A percentile compares a stretch with the other conserved stretches of the same genome.
Conservation (phyloP, 2,797 vertebrate genomes). For the Falco concolor region DNA sequence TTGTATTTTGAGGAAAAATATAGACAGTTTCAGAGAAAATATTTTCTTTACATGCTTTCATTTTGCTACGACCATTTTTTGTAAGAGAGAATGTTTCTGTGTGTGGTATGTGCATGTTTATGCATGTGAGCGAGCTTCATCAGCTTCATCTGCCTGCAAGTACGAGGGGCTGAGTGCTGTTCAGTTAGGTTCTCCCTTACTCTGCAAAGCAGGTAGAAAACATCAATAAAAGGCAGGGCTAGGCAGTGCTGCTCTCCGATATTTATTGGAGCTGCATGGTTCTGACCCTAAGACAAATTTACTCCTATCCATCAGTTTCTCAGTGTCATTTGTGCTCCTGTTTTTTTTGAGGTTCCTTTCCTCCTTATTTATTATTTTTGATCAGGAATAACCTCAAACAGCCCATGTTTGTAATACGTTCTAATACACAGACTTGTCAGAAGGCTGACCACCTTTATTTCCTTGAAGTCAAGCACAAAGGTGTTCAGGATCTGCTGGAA, state of each 20-base stretch:
- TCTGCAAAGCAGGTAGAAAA: not conserved
- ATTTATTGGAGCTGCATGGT: not conserved
- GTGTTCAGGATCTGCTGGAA: not conserved
- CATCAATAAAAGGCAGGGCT: not conserved
- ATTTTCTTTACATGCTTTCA: not conserved
- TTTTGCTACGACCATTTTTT: not conserved
- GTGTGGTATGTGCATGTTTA: not conserved
- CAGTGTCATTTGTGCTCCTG: not conserved
- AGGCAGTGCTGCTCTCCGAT: not conserved
- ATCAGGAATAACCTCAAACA: not conserved
- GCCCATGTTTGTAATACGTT: not conserved
- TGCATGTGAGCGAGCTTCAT: not conserved
- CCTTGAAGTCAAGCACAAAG: not conserved
- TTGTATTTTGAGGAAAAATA: not conserved
- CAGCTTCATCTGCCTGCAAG: not conserved
- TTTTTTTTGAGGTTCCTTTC: not conserved
- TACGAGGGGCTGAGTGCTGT: not conserved
- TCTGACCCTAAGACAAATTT: not conserved
- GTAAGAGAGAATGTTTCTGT: not conserved
- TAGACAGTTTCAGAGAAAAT: not conserved
- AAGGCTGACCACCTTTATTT: not conserved
- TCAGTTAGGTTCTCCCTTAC: not conserved
- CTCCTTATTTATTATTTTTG: not conserved
- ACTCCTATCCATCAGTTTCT: not conserved
- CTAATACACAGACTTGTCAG: not conserved